These are phyloP conservation scores for Zaprionus lineosus DNA, from an alignment of 2,888 invertebrate species.

Conservation along the genomic window DNA sequence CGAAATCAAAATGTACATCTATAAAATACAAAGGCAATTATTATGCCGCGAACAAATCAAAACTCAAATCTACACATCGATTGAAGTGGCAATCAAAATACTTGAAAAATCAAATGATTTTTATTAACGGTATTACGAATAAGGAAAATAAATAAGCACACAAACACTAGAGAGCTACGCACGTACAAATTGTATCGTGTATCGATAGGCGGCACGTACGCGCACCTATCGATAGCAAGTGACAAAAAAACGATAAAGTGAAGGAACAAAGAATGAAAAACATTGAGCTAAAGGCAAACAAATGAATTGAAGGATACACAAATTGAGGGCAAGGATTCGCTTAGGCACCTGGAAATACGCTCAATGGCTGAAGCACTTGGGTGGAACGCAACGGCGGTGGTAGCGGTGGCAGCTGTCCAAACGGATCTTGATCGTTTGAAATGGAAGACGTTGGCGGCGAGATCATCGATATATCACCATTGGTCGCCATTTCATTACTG, in stretches of 20 bases:
- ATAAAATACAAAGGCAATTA: slow-evolving; percentile 42
- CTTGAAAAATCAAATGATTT: slow-evolving; percentile 43
- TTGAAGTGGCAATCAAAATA: slow-evolving; percentile 63
- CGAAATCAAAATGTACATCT: slow-evolving; percentile 34
- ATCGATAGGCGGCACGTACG: no score
- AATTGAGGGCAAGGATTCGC: slow-evolving; percentile 17
- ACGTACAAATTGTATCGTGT: no score
- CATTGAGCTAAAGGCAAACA: slow-evolving; percentile 44
- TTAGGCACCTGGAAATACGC: slow-evolving; percentile 83
- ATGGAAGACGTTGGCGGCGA: slow-evolving; percentile 83
- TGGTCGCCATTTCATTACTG: slow-evolving; percentile 83
- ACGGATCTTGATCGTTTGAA: slow-evolving; percentile 84
- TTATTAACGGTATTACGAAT: slow-evolving; percentile 35
- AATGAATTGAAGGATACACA: slow-evolving; percentile 23
- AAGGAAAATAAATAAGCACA: no score
- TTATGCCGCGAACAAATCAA: slow-evolving; percentile 50
- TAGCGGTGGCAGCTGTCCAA: slow-evolving; percentile 83
- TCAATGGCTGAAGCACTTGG: slow-evolving; percentile 83
- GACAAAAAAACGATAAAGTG: no score
- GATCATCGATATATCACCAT: slow-evolving; percentile 83
- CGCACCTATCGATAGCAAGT: no score
- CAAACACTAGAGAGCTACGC: no score
- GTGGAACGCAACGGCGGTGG: slow-evolving; percentile 84
- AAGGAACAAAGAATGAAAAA: slow-evolving; percentile 19
- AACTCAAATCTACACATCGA: slow-evolving; percentile 71